Conservation (phyloP, 2,888 invertebrate species). For the Rhamphomyia laevipes region DNA sequence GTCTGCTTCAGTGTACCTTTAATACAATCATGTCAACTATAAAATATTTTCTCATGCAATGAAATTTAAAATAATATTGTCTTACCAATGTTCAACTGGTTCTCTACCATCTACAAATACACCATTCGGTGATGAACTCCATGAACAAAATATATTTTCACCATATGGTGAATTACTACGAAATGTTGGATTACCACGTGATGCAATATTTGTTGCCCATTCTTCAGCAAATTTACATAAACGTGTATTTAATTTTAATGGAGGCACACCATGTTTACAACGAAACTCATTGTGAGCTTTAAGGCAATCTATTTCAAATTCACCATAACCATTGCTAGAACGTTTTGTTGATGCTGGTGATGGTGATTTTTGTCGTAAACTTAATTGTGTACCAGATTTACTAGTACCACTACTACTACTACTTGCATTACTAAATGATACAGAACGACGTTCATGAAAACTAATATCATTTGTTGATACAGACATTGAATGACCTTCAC, state of each 20-base stretch:
- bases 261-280: conserved; percentile 51
- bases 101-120: conserved; percentile 42
- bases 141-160: conserved; percentile 69
- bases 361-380: conserved; percentile 20
- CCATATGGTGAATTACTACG: conserved; percentile 66
- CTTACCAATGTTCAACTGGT: conserved; percentile 36
- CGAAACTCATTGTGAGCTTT: conserved; percentile 62
- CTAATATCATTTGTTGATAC: conserved; percentile 19
- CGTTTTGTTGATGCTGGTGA: conserved; percentile 33
- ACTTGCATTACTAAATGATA: conserved; percentile 17
- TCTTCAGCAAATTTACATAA: conserved; percentile 57
- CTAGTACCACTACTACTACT: conserved; percentile 16
- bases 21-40: not conserved
- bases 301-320: conserved; percentile 58
- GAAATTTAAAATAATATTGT: not conserved
- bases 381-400: conserved; percentile 15
- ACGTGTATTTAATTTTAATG: conserved; percentile 52
- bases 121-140: conserved; percentile 46
- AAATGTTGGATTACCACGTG: conserved; percentile 56
- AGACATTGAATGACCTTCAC: conserved; percentile 17
- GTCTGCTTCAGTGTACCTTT: conserved; percentile 48
- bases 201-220: conserved; percentile 53
- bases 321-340: conserved; percentile 16
- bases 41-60: not conserved
- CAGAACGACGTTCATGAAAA: conserved; percentile 16